phyloP scores from a whole-genome alignment of 2,113 vertebrate species.

The Atractosteus spatula region DNA sequence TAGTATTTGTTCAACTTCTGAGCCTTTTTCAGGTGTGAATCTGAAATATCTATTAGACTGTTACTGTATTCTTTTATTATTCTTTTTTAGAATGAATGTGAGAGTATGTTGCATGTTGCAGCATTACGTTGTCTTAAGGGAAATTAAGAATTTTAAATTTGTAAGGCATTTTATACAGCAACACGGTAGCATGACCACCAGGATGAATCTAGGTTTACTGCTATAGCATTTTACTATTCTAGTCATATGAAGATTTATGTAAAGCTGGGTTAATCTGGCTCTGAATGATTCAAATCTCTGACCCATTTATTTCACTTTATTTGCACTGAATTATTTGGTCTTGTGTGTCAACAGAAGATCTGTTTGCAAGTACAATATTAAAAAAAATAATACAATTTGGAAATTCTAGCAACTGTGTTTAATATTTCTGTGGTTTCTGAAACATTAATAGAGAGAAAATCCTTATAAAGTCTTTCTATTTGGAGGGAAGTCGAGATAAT shows the following conservation, averaged over 20 bases:
- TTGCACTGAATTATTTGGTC: constrained; percentile 15
- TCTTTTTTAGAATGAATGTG: no score
- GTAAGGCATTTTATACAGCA: neutral
- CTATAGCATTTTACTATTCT: neutral
- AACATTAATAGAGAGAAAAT: constrained; percentile 41
- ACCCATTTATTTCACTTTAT: constrained; percentile 29
- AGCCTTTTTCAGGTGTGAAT: no score
- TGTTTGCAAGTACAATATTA: constrained; percentile 7
- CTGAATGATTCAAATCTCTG: constrained; percentile 23
- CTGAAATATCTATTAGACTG: no score
- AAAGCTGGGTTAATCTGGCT: constrained; percentile 10
- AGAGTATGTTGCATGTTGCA: no score
- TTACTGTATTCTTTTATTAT: no score
- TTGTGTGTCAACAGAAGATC: constrained; percentile 4
- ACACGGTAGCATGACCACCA: neutral
- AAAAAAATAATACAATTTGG: neutral
- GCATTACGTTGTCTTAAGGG: no score
- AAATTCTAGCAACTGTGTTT: constrained; percentile 17
- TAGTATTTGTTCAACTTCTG: no score
- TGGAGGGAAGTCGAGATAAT: constrained; percentile 5
- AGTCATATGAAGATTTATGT: neutral
- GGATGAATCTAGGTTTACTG: no score
- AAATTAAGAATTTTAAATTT: no score
- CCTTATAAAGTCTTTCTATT: neutral
- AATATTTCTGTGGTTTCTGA: constrained; percentile 36